These are phyloP conservation scores for Actenoides hombroni DNA, from an alignment of 2,113 vertebrate genomes.

Conservation along the genomic window DNA sequence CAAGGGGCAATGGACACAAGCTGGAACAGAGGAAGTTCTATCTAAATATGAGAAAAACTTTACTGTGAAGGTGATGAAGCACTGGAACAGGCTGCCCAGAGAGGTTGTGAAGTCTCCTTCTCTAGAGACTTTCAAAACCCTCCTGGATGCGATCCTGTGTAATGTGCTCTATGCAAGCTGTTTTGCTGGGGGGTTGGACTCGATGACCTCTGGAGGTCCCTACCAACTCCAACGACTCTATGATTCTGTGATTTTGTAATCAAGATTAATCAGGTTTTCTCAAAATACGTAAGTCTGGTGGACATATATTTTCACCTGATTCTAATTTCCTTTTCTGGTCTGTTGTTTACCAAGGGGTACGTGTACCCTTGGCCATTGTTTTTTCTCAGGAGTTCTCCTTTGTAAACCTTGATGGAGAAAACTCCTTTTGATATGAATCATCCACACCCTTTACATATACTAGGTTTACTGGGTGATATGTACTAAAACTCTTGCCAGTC, in stretches of 20 bases:
- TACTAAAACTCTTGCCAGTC: neutral
- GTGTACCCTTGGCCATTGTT: neutral
- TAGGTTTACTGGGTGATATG: neutral
- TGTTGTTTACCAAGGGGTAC: neutral
- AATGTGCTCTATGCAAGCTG: no score
- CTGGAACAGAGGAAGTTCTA: no score
- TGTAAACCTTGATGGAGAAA: neutral
- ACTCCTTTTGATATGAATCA: neutral
- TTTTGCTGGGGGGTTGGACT: no score
- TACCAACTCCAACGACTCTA: no score
- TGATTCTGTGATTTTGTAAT: neutral
- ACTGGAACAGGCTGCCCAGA: no score
- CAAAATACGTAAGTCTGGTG: accelerated
- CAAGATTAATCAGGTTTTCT: neutral
- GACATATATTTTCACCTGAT: neutral
- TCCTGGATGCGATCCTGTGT: no score
- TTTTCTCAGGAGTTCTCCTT: neutral
- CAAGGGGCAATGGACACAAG: no score
- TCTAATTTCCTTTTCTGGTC: neutral
- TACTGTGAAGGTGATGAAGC: no score
- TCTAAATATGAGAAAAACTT: no score
- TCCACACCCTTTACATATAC: neutral
- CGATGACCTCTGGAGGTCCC: no score
- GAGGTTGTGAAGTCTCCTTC: no score
- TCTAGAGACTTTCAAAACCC: no score